These are phyloP conservation scores for Parnassius smintheus DNA, from an alignment of 2,888 invertebrate genomes.

Conservation along the genomic window DNA sequence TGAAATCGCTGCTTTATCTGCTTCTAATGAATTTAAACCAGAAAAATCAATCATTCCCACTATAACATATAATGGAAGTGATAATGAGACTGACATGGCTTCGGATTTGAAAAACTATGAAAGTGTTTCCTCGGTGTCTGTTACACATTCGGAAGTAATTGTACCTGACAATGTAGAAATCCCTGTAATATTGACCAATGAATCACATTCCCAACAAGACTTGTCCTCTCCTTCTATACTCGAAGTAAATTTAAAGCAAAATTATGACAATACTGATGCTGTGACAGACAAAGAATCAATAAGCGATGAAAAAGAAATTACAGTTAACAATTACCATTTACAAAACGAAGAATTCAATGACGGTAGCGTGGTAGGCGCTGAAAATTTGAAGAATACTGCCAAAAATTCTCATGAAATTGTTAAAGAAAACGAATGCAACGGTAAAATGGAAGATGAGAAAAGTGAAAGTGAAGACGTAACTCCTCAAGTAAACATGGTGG, in stretches of 20 bases:
- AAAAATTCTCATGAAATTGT: constrained; percentile 42
- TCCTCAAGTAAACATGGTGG: constrained; percentile 14
- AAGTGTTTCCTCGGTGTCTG: background rate
- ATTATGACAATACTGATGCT: constrained; percentile 13
- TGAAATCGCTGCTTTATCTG: background rate
- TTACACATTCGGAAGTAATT: background rate
- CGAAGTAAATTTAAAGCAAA: constrained; percentile 2
- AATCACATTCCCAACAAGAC: constrained; percentile 12
- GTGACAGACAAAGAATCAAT: constrained; percentile 13
- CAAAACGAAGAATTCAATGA: constrained; percentile 11
- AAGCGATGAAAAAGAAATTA: constrained; percentile 10
- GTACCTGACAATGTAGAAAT: constrained; percentile 21
- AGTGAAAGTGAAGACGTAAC: constrained; percentile 13
- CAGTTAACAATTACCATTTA: constrained; percentile 4
- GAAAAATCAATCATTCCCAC: background rate
- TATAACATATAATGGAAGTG: constrained; percentile 2
- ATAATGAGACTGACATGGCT: background rate
- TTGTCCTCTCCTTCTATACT: background rate
- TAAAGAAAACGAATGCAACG: constrained; percentile 50
- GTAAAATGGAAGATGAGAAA: constrained; percentile 37
- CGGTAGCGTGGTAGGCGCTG: constrained; percentile 35
- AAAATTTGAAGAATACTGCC: constrained; percentile 46
- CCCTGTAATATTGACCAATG: constrained; percentile 15
- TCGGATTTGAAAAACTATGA: constrained; percentile 3
- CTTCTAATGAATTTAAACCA: constrained; percentile 3